Evolutionary conservation across 1,140 invertebrate species (phyloP), one percentile per base, ranked within the genome.

Genomic region (Brachionus plicatilis): DNA sequence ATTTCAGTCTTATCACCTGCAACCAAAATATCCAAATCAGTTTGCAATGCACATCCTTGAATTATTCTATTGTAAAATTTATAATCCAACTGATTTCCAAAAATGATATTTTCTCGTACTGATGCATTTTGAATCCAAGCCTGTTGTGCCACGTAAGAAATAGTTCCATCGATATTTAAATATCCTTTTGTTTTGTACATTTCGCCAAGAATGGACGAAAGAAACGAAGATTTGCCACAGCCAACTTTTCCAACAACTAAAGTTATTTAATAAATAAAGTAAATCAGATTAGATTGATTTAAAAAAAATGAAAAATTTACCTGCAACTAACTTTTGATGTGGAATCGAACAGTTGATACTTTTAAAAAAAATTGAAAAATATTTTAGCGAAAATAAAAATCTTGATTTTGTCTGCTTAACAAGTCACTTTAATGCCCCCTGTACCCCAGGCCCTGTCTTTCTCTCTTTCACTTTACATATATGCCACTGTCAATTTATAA

Each of bases 231-330:
- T 91, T 97, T 97, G 37, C 95, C 96, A 45, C 94, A 93, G 82
- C 95, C 95, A 1, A 97, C 95, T 70, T 92, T 92, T 43, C 95
- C 95, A 45, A 96, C 94, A 66, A 96, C 91, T n/a, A 94, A 90
- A 75, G 47, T 17, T 65, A 47, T 47, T 47, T 14, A 45, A 47
- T 47, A 47, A 14, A n/a, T 12, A 47, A 14, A 47, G 1, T 14
- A n/a, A 47, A 47, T 11, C 3, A 47, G 11, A 47, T 47, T 14
- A 3, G 11, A 47, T 47, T 0, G 11, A 47, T 3, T 47, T 2
- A 45, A 45, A 47, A 47, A 47, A 47, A 14, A 47, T 47, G 0
- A n/a, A 47, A 24, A 12, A n/a, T 12, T 37, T 82, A 82, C 79
- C 33, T 41, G 79, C 79, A 4, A 68, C 17, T 27, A 82, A 14